Evolutionary conservation across 2,888 invertebrate genomes (phyloP), one percentile per base, ranked within the genome.

Genomic region (Ametastegia equiseti): DNA sequence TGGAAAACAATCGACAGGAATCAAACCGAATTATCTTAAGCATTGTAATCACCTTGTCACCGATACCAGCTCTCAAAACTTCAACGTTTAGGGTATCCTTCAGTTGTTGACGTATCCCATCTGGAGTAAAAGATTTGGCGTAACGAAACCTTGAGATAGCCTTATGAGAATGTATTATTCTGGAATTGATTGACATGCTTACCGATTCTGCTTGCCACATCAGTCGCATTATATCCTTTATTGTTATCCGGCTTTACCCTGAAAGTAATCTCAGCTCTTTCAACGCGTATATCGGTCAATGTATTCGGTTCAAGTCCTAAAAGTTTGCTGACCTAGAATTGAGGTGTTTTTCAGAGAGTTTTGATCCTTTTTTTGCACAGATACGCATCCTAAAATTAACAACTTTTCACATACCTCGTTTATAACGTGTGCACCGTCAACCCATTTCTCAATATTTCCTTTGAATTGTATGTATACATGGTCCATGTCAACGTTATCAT

Each of bases 401-500:
- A 27, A 71, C 11, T 39, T 19, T 15, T 45, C n/a, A 69, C 39
- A 54, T 50, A 88, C 88, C 85, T 87, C 85, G 85, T 93, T 92
- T 82, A 97, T 95, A 84, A 97, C 94, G 69, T 94, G 93, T 86
- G 94, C 93, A 69, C 97, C 97, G 89, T 96, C 95, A 81, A 93
- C 92, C 97, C 97, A 97, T 23, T 93, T 93, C 82, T 93, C 92
- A 80, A 91, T 87, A 23, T 85, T 85, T 71, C 96, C 95, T 89
- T 95, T 95, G 83, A 97, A 95, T 85, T 94, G 93, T 82, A 98
- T 95, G 90, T 96, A 97, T 2, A 97, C 95, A 88, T 95, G 96
- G 85, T 96, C 96, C 27, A 96, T 94, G 88, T 97, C 97, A 67
- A 96, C 95, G 83, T 90, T 90, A n/a, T 88, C 84, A 67, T 89